These are phyloP conservation scores for Collichthys lucidus DNA, from an alignment of 2,113 vertebrate genomes.

Conservation along the genomic window DNA sequence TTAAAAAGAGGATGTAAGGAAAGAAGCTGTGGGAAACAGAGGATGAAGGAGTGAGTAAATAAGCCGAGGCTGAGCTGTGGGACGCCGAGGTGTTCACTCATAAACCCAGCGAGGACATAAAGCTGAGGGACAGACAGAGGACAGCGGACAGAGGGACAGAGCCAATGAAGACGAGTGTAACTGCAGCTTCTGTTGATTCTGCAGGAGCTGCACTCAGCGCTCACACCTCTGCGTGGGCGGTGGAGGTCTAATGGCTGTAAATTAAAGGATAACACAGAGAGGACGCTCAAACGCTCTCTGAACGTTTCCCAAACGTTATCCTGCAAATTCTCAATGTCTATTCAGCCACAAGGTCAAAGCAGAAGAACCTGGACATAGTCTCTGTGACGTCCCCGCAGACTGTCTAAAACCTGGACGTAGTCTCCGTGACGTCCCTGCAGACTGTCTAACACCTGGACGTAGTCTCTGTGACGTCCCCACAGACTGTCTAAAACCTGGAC, in stretches of 20 bases:
- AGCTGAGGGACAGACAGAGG: too few relatives aligned
- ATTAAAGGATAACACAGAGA: constrained; percentile 46
- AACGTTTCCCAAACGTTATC: not conserved
- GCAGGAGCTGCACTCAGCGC: constrained; percentile 53
- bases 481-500: too few relatives aligned
- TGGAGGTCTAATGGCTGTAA: constrained; percentile 28
- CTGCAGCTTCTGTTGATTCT: constrained; percentile 58
- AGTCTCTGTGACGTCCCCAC: too few relatives aligned
- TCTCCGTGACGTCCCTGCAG: too few relatives aligned
- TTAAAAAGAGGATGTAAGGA: not conserved
- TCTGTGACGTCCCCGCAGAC: too few relatives aligned
- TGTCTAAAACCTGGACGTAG: too few relatives aligned
- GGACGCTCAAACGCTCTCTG: not conserved
- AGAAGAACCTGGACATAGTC: too few relatives aligned
- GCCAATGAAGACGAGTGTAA: constrained; percentile 61
- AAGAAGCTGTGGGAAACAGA: not conserved
- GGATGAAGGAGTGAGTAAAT: not conserved
- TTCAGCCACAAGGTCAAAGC: not conserved
- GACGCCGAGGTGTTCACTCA: constrained; percentile 3
- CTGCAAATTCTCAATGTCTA: not conserved
- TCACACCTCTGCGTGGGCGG: constrained; percentile 31
- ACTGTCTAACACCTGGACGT: too few relatives aligned
- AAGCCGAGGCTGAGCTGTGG: constrained; percentile 1
- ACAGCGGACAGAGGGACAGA: too few relatives aligned
- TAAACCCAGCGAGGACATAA: constrained; percentile 45